These are phyloP conservation scores for Strigops habroptila DNA, from an alignment of 2,113 vertebrate genomes.

Conservation along the genomic window DNA sequence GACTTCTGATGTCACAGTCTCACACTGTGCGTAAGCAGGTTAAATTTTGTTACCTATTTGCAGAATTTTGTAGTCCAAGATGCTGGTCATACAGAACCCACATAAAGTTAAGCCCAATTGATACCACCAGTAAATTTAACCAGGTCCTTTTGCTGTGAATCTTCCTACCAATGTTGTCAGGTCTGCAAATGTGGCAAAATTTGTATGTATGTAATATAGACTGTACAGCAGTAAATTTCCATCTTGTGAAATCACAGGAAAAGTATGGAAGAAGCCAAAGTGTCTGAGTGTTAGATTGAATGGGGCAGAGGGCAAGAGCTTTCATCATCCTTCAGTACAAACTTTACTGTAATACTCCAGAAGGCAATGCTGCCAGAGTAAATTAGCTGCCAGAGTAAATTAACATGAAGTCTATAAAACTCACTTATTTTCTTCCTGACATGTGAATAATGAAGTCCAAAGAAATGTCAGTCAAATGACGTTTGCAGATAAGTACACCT, in stretches of 20 bases:
- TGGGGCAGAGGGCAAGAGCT: neutral
- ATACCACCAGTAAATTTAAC: neutral
- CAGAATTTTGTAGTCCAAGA: neutral
- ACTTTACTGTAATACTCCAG: neutral
- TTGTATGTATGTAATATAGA: neutral
- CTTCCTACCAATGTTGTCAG: neutral
- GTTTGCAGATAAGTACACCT: neutral
- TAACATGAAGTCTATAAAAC: neutral
- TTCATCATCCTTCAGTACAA: neutral
- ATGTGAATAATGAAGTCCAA: neutral
- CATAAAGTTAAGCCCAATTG: neutral
- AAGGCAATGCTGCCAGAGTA: neutral
- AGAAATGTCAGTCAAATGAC: conserved; percentile 6
- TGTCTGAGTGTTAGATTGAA: neutral
- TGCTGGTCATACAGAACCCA: neutral
- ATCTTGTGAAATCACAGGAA: neutral
- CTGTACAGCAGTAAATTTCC: neutral
- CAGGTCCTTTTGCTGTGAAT: neutral
- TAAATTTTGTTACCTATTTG: neutral
- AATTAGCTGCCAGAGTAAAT: neutral
- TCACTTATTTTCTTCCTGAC: conserved; percentile 35
- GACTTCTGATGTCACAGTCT: neutral
- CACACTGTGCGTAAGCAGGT: neutral
- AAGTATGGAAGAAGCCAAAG: neutral
- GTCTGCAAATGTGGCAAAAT: neutral